Conservation (phyloP, 30 jellyfish, hydroid and myxozoan species). For the Nemopilema nomurai region DNA sequence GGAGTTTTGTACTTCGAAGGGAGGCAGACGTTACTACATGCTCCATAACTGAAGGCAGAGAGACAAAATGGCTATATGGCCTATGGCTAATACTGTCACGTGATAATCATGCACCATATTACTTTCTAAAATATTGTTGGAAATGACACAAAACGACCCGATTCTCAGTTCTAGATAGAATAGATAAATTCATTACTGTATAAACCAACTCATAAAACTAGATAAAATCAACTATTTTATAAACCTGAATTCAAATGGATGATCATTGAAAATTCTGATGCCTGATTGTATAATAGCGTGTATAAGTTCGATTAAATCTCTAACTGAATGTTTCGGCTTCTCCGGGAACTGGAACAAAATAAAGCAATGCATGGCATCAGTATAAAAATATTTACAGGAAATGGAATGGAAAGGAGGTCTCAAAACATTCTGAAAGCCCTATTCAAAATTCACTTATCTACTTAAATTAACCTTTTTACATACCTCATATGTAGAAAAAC, state of each 20-base stretch:
- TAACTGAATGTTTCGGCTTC: neutral
- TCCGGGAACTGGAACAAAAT: neutral
- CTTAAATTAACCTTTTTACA: no score
- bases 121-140: no score
- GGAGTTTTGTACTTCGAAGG: no score
- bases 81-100: no score
- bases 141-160: neutral
- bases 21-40: no score
- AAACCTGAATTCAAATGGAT: neutral
- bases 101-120: no score
- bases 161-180: neutral
- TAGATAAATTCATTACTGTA: neutral
- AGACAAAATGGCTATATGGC: no score
- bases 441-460: neutral
- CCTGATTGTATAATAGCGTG: neutral
- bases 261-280: neutral
- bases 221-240: no score
- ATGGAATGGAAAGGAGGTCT: neutral
- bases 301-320: neutral
- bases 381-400: no score
- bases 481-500: neutral
- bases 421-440: neutral
- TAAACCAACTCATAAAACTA: neutral
- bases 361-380: neutral
- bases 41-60: no score